Evolutionary conservation across 2,113 vertebrate genomes (phyloP).

Genomic region (Nibea albiflora): DNA sequence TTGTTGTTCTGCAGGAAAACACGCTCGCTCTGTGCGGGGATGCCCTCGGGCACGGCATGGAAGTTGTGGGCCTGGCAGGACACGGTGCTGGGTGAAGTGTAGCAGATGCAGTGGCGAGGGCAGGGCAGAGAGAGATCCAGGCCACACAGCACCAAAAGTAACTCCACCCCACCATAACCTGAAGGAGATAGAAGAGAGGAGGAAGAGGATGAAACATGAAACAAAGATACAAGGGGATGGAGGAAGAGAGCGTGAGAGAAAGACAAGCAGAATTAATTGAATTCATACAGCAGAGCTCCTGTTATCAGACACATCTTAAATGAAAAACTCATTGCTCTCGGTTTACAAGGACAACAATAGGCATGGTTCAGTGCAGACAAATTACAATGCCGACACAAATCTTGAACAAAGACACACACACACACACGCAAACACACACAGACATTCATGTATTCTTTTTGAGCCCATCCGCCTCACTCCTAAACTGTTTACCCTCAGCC

Average conservation of each 20-base stretch:
- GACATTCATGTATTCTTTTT: slow-evolving; percentile 4
- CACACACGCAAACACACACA: neutral
- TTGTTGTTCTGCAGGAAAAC: slow-evolving; percentile 98
- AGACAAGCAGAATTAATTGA: slow-evolving; percentile 61
- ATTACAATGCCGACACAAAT: slow-evolving; percentile 61
- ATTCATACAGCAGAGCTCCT: slow-evolving; percentile 53
- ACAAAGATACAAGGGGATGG: neutral
- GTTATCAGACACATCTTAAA: slow-evolving; percentile 66
- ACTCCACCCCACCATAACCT: slow-evolving; percentile 89
- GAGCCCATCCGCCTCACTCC: neutral
- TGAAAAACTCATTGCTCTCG: slow-evolving; percentile 67
- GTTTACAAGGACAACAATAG: slow-evolving; percentile 75
- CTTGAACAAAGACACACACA: slow-evolving; percentile 14
- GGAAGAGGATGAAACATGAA: neutral
- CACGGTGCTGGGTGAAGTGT: slow-evolving; percentile 95
- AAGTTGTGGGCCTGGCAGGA: slow-evolving; percentile 99
- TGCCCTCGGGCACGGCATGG: slow-evolving; percentile 91
- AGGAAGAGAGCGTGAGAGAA: slow-evolving; percentile 12
- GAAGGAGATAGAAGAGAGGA: slow-evolving; percentile 25
- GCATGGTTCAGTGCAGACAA: slow-evolving; percentile 63
- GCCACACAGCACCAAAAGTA: slow-evolving; percentile 92
- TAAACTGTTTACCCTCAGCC: slow-evolving; percentile 27
- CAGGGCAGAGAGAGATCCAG: slow-evolving; percentile 87
- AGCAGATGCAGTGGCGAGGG: slow-evolving; percentile 95
- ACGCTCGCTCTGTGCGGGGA: slow-evolving; percentile 94